Evolutionary conservation across 2,888 invertebrate genomes (phyloP).

Genomic region (Parnassius apollo): DNA sequence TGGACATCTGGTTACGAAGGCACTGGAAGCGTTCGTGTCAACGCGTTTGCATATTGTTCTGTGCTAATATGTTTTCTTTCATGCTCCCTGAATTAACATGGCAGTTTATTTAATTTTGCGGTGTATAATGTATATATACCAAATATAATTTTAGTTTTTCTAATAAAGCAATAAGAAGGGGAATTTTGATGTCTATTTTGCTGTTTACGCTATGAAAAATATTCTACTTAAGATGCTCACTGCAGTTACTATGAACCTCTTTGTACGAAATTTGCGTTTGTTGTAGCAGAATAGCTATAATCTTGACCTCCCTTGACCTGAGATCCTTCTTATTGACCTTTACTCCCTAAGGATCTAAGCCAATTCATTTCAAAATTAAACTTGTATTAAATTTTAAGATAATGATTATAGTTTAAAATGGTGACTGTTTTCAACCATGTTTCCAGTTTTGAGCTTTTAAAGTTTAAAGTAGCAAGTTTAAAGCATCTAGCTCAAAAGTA

Average conservation of each 20-base stretch:
- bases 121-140: no score
- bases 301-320: conserved; percentile 18
- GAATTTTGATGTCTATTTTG: no score
- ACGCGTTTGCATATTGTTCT: not conserved
- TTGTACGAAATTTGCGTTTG: conserved; percentile 12
- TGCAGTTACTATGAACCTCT: not conserved
- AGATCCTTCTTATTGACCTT: conserved; percentile 8
- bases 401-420: not conserved
- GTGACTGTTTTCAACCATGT: no score
- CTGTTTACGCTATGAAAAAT: no score
- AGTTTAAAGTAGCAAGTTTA: no score
- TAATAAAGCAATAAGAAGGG: no score
- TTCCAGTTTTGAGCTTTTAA: no score
- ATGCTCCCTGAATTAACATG: not conserved
- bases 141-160: no score
- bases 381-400: not conserved
- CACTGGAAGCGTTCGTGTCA: conserved; percentile 1
- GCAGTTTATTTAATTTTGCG: no score
- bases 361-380: not conserved
- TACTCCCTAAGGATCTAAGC: conserved; percentile 1
- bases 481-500: no score
- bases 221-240: not conserved
- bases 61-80: not conserved
- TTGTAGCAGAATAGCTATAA: conserved; percentile 12
- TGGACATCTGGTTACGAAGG: conserved; percentile 7